These are phyloP conservation scores for Anthrax anthrax DNA, from an alignment of 2,888 invertebrate species.

Conservation along the genomic window DNA sequence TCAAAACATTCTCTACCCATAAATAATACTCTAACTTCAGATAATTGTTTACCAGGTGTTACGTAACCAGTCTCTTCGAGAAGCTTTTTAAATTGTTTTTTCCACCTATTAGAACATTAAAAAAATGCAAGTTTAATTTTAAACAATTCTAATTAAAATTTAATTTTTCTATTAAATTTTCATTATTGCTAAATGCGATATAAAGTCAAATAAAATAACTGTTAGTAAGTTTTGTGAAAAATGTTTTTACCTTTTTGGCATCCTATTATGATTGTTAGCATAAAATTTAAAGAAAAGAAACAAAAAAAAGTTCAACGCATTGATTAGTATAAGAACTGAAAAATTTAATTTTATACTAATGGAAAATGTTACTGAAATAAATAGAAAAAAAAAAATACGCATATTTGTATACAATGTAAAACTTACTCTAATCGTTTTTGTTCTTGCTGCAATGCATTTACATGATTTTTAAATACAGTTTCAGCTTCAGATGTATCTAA, in stretches of 20 bases:
- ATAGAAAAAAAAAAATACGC: no score
- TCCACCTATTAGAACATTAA: slow-evolving; percentile 50
- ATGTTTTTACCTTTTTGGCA: slow-evolving; percentile 40
- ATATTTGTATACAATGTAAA: background rate
- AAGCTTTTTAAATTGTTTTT: slow-evolving; percentile 84
- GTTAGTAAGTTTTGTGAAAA: slow-evolving; percentile 1
- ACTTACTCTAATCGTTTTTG: slow-evolving; percentile 84
- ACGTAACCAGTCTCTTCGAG: slow-evolving; percentile 90
- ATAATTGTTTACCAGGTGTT: slow-evolving; percentile 84
- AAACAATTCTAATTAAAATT: background rate
- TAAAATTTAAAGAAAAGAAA: background rate
- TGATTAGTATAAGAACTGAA: no score
- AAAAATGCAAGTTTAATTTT: background rate
- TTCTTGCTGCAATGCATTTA: slow-evolving; percentile 82
- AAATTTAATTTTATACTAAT: no score
- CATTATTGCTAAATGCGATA: no score
- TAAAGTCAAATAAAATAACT: no score
- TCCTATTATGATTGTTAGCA: slow-evolving; percentile 21
- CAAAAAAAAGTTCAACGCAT: no score
- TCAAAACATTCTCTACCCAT: slow-evolving; percentile 93
- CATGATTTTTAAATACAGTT: slow-evolving; percentile 78
- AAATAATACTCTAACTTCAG: slow-evolving; percentile 79
- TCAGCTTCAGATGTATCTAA: slow-evolving; percentile 84
- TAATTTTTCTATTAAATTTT: no score
- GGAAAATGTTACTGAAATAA: no score